Conservation (phyloP, 2,888 invertebrate species). For the Pristionchus exspectatus region DNA sequence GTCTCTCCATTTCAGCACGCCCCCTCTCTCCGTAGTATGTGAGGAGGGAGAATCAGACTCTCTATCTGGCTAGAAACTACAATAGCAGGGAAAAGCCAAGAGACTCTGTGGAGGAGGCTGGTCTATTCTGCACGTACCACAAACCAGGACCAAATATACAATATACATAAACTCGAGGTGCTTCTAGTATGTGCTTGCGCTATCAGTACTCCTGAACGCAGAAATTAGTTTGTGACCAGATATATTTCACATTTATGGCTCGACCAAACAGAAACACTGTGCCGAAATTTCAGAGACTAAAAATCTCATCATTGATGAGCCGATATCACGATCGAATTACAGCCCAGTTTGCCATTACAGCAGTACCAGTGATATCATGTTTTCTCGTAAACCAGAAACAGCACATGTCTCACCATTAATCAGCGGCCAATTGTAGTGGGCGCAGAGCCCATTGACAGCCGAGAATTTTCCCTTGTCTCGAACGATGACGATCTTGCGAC, state of each 20-base stretch:
- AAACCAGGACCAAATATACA: not conserved
- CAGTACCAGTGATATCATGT: too few species aligned
- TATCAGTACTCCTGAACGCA: too few species aligned
- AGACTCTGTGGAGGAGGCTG: not conserved
- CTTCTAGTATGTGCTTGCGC: not conserved
- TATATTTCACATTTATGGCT: too few species aligned
- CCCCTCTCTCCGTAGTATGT: not conserved
- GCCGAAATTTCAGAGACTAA: not conserved
- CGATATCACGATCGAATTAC: not conserved
- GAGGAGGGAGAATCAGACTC: not conserved
- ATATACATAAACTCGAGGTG: not conserved
- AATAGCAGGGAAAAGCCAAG: not conserved
- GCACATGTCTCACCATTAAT: constrained; percentile 81
- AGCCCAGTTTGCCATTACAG: too few species aligned
- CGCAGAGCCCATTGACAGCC: constrained; percentile 92
- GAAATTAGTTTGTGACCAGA: too few species aligned
- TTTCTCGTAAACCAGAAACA: not conserved
- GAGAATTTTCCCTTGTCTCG: constrained; percentile 87
- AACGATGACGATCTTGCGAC: constrained; percentile 85
- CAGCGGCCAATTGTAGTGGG: constrained; percentile 93
- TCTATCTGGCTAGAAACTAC: not conserved
- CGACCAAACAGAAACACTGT: too few species aligned
- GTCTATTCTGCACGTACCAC: not conserved
- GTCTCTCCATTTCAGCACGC: not conserved
- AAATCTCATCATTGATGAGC: not conserved